Evolutionary conservation across 2,888 invertebrate species (phyloP), one percentile per base, ranked within the genome.

Genomic region (Trachelus stipa): DNA sequence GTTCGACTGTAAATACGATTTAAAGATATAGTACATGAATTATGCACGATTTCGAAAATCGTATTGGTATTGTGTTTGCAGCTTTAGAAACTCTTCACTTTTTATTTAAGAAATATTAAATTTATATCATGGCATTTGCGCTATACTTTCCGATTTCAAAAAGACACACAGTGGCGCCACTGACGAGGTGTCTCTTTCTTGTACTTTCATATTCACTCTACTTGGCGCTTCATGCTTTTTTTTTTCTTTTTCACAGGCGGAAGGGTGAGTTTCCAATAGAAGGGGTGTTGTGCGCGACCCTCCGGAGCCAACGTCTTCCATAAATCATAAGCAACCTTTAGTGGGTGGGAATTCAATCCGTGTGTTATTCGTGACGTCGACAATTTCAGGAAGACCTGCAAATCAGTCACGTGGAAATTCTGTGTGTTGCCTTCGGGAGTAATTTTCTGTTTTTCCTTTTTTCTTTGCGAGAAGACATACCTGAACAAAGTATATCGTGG

Each of bases 161-260:
- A 15, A 15, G 40, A 6, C 40, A 40, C 4, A 40, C 40, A 15
- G 40, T 40, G 40, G 40, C 40, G 40, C 40, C 40, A 15, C 40
- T 40, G 40, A 40, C 40, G 40, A 6, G 6, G 40, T 40, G 15
- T 56, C 56, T 56, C 6, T 56, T 56, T 56, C 37, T 56, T 23
- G 56, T 56, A 15, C 56, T 23, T 56, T 56, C 23, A 15, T 56
- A 56, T 56, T 56, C 56, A 77, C 40, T 75, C 68, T 80, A 73
- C 69, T 73, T 3, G 73, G n/a, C 12, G 40, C 34, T 56, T 76
- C n/a, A 3, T 15, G 76, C 31, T 71, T 76, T 76, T 30, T 71
- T 23, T 37, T 76, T 74, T 37, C 11, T 34, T 74, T 69, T 40
- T 74, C 77, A 69, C 9, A 33, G 30, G 11, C 35, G 30, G 35